Evolutionary conservation across 2,888 invertebrate species (phyloP), one percentile per base, ranked within the genome.

Genomic region (Meteorus cinctellus): DNA sequence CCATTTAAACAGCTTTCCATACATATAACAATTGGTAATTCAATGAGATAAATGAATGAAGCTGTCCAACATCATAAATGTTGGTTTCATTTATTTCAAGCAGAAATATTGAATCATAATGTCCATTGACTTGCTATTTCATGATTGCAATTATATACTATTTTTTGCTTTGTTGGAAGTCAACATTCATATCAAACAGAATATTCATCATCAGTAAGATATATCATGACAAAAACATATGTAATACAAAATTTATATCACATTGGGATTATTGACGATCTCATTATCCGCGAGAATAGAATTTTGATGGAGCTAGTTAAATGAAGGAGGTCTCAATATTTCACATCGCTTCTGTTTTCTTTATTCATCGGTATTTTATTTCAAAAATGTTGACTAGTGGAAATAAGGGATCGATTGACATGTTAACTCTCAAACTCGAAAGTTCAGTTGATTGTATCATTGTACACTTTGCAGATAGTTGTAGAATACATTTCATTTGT

Each of bases 391-490:
- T 29, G 51, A 75, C 34, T 72, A 36, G 65, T 63, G 51, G 36
- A 55, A 62, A 66, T 29, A 48, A 77, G 78, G 77, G 77, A 75
- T 80, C 81, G 82, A 82, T 83, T 83, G 81, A 84, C 84, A 79
- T 81, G 81, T 82, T 81, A 80, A 80, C 72, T 77, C 72, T 80
- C 80, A 78, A 80, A 80, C 77, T 80, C 78, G 78, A 79, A 80
- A 82, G 81, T 81, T 84, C 80, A 81, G 78, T 82, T 84, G 83
- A 83, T 84, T 83, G 82, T 82, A 81, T 82, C 81, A 82, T 82
- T 80, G 78, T 80, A 80, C 80, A 83, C 78, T 80, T 68, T 77
- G 80, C 78, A 79, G 79, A 81, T 75, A 77, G 80, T 80, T 79
- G 76, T 77, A 68, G 55, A 19, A 55, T 55, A 55, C 55, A 31